Base-by-base conservation (phyloP, 1,140 invertebrate genomes). In the Nautilus pompilius region DNA sequence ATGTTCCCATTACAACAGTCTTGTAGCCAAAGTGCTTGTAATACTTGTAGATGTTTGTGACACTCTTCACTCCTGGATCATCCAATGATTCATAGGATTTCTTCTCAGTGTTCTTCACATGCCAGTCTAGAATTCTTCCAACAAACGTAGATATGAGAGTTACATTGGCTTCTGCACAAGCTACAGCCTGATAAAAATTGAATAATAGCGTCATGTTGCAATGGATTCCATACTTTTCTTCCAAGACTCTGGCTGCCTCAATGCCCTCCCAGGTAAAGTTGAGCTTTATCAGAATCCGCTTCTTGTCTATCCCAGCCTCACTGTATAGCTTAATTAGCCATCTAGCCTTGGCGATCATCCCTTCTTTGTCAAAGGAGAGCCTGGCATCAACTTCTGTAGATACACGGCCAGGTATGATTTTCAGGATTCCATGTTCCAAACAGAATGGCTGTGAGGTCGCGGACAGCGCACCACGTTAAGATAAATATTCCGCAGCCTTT, bases 241-340 rank as follows among this genome's bases (percentile, higher is more conserved):
- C 97, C 63, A 99, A 82, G 71, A 90, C 89, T 80, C 92, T 95
- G 10, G 95, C 97, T 53, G 96, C 96, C 84, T 98, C 91, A 68
- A 99, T 98, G 29, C 97, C 96, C 87, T 99, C 97, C 97, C 97
- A 99, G 0, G 96, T 99, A 3, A 95, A 96, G 1, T 95, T 93
- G 58, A 99, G 84, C 84, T 99, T 99, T 57, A 99, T 99, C 0
- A 99, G 85, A 83, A 99, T 90, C 58, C 97, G 87, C 20, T 99
- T 93, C 79, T 95, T 98, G 57, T 84, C 83, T 61, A 99, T 91
- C 13, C 96, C 96, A 76, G 89, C 85, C 60, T 93, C 89, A 77
- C 93, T 89, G 81, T 98, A 99, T 70, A 98, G 83, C 57, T 88
- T 82, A 67, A 99, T 98, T 32, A 99, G 81, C 75, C 91, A 91